Evolutionary conservation across 2,888 invertebrate genomes (phyloP), one percentile per base, ranked within the genome.

Genomic region (Unio delphinus): DNA sequence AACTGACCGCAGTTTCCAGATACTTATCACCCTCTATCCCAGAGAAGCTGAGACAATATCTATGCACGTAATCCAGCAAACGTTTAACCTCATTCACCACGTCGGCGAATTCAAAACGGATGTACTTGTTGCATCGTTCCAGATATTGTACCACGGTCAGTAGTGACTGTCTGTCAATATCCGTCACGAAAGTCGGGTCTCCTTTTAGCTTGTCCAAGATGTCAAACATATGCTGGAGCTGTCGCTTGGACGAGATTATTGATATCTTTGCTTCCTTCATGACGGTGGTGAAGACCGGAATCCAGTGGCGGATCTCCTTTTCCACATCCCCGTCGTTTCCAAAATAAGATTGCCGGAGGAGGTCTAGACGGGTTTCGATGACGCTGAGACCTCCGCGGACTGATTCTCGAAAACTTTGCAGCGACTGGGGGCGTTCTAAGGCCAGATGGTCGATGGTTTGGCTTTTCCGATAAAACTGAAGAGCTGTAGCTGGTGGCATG

Each of bases 11-110:
- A 7, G 86, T 85, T 70, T 86, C 85, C 67, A 86, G 67, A 72
- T 84, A 85, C 3, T 70, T 20, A 66, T 87, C 86, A 0, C 81
- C 83, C 11, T 82, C 81, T 0, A 72, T 56, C 17, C 73, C 66
- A 34, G 79, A 81, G 72, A 86, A 87, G 70, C 85, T 86, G 61
- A 79, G 73, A 69, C 85, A 85, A 68, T 87, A 87, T 70, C 82
- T 85, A 55, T 72, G 72, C 79, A 86, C 81, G 67, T 80, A 86
- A 23, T 76, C 79, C 62, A 70, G 64, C 4, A 87, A 67, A 34
- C 72, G 68, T 67, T 80, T 73, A n/a, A 86, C 70, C 26, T 78
- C 79, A 26, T 75, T 74, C 4, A 81, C 78, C 5, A 85, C 76
- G 18, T 81, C 80, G 1, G 78, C 73, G 58, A 87, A 85, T 17